These are phyloP conservation scores for Platycheirus albimanus DNA, from an alignment of 2,888 invertebrate species.

Conservation along the genomic window DNA sequence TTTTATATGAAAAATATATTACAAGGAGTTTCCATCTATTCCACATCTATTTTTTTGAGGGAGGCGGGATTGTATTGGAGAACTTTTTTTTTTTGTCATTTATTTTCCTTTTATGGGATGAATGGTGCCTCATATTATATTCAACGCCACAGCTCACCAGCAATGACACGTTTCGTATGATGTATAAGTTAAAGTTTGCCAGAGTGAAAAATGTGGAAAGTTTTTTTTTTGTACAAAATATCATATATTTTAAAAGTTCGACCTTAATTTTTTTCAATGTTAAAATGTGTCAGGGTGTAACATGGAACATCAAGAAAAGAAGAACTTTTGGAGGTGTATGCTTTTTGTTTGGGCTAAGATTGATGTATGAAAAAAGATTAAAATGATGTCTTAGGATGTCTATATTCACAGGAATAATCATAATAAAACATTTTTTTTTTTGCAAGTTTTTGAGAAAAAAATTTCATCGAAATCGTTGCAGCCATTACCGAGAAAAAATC, in stretches of 20 bases:
- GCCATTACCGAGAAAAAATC: too few species aligned
- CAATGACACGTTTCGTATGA: constrained; percentile 28
- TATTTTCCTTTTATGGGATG: constrained; percentile 1
- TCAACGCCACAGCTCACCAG: constrained; percentile 17
- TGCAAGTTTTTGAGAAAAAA: too few species aligned
- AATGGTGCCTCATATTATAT: constrained; percentile 25
- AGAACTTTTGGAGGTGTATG: too few species aligned
- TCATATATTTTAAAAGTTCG: constrained; percentile 18
- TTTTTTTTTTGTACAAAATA: constrained; percentile 14
- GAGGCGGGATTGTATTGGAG: not conserved
- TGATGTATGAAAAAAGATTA: too few species aligned
- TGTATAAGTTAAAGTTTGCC: constrained; percentile 22
- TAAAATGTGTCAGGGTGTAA: constrained; percentile 23
- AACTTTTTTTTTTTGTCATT: constrained; percentile 3
- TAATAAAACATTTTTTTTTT: too few species aligned
- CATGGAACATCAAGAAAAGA: too few species aligned
- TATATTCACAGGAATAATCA: too few species aligned
- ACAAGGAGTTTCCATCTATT: constrained; percentile 17
- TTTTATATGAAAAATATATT: not conserved
- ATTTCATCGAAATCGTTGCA: too few species aligned
- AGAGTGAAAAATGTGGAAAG: constrained; percentile 35
- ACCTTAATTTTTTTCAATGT: constrained; percentile 5
- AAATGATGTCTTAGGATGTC: too few species aligned
- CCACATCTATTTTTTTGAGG: constrained; percentile 8
- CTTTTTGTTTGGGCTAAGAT: too few species aligned